phyloP scores from a whole-genome alignment of 2,888 invertebrate species.

The Synanthedon vespiformis region DNA sequence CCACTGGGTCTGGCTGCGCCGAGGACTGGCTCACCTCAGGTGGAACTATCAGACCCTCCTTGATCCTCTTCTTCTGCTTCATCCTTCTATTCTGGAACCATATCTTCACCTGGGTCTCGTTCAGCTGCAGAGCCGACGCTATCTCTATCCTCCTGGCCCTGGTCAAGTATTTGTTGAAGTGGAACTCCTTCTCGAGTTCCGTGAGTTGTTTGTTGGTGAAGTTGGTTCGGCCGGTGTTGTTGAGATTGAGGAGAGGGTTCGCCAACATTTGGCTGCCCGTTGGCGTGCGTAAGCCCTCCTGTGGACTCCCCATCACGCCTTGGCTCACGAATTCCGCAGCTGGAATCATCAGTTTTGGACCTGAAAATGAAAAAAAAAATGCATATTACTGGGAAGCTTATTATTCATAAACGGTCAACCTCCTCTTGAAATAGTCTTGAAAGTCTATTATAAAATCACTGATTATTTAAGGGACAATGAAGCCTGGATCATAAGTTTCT shows the following conservation, averaged over 20 bases:
- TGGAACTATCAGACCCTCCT: slow-evolving; percentile 83
- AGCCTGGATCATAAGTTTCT: too few relatives aligned
- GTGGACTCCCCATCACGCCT: slow-evolving; percentile 60
- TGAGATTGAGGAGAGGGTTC: slow-evolving; percentile 66
- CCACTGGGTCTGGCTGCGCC: slow-evolving; percentile 43
- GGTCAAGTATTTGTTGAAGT: slow-evolving; percentile 98
- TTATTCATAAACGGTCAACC: too few relatives aligned
- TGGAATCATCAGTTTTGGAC: slow-evolving; percentile 74
- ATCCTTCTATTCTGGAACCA: slow-evolving; percentile 99
- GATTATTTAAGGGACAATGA: too few relatives aligned
- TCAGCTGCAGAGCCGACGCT: slow-evolving; percentile 93
- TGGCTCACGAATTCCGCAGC: slow-evolving; percentile 61
- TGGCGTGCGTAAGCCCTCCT: slow-evolving; percentile 58
- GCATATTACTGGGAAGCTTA: too few relatives aligned
- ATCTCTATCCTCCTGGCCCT: slow-evolving; percentile 97
- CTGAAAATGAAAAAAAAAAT: slow-evolving; percentile 50
- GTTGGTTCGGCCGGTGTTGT: slow-evolving; percentile 95
- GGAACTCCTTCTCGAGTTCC: slow-evolving; percentile 99
- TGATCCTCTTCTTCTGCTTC: slow-evolving; percentile 98
- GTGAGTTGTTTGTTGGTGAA: slow-evolving; percentile 99
- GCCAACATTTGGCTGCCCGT: slow-evolving; percentile 58
- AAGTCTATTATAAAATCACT: too few relatives aligned
- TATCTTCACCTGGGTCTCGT: slow-evolving; percentile 97
- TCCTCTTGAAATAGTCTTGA: too few relatives aligned
- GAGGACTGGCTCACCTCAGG: slow-evolving; percentile 63